Conservation (phyloP, 2,797 vertebrate genomes). For the Hylomyscus alleni region DNA sequence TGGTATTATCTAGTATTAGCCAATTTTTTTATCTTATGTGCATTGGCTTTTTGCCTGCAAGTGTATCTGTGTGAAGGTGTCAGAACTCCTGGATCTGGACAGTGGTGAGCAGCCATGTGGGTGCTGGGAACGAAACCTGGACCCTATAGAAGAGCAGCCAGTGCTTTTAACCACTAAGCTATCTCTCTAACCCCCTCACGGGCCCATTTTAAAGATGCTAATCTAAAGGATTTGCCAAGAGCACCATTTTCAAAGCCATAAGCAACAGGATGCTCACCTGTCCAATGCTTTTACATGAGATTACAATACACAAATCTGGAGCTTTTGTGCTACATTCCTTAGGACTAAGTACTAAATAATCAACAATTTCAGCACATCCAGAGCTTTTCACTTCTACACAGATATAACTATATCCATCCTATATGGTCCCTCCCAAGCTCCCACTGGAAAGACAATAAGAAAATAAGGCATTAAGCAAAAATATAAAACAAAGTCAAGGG, state of each 20-base stretch:
- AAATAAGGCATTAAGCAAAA: constrained; percentile 43
- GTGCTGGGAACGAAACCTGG: too few relatives aligned
- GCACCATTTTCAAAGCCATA: not conserved
- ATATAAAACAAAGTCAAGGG: constrained; percentile 13
- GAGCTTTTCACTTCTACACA: not conserved
- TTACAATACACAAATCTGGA: not conserved
- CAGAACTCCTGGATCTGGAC: too few relatives aligned
- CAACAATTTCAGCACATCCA: constrained; percentile 10
- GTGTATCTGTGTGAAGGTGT: too few relatives aligned
- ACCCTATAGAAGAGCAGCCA: too few relatives aligned
- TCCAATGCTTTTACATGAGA: not conserved
- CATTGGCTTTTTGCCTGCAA: too few relatives aligned
- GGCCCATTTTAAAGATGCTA: constrained; percentile 37
- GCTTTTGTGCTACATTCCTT: not conserved
- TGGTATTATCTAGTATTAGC: not conserved
- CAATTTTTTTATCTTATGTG: too few relatives aligned
- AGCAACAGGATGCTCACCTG: not conserved
- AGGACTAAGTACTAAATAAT: constrained; percentile 20
- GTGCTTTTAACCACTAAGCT: too few relatives aligned
- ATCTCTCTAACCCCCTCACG: too few relatives aligned
- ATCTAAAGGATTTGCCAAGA: constrained; percentile 13
- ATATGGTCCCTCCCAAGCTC: not conserved
- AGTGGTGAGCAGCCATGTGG: too few relatives aligned
- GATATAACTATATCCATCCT: not conserved
- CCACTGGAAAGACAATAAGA: constrained; percentile 22